phyloP scores from a whole-genome alignment of 1,140 invertebrate species.

The Drosophila busckii region DNA sequence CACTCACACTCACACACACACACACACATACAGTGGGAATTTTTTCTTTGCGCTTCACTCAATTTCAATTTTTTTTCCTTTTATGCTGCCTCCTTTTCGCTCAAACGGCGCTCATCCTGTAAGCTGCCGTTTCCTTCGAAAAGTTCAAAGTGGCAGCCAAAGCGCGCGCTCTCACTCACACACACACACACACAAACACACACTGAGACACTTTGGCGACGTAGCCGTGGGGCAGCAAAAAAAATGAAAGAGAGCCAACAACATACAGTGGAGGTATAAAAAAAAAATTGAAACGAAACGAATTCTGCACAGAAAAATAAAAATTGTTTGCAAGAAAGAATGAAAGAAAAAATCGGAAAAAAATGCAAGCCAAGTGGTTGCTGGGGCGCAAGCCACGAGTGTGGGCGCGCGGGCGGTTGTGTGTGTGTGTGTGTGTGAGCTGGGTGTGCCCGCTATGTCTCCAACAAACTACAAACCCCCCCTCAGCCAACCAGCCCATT shows the following conservation, averaged over 20 bases:
- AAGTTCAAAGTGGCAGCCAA: slow-evolving; percentile 70
- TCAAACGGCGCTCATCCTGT: slow-evolving; percentile 31
- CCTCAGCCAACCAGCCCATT: slow-evolving; percentile 45
- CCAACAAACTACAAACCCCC: slow-evolving; percentile 17
- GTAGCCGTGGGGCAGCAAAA: slow-evolving; percentile 51
- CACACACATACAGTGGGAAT: slow-evolving; percentile 27
- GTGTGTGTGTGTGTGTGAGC: slow-evolving; percentile 13
- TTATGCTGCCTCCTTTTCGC: slow-evolving; percentile 55
- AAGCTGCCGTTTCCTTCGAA: slow-evolving; percentile 56
- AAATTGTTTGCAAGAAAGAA: slow-evolving; percentile 76
- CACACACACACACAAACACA: slow-evolving; percentile 28
- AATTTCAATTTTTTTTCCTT: slow-evolving; percentile 64
- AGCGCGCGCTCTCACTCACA: slow-evolving; percentile 31
- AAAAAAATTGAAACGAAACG: slow-evolving; percentile 41
- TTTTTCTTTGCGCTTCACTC: slow-evolving; percentile 74
- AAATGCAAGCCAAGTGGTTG: slow-evolving; percentile 75
- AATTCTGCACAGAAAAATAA: slow-evolving; percentile 74
- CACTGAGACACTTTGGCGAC: slow-evolving; percentile 55
- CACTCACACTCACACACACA: slow-evolving; percentile 21
- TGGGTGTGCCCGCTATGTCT: slow-evolving; percentile 47
- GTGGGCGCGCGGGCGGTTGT: slow-evolving; percentile 6
- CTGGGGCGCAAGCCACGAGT: slow-evolving; percentile 29
- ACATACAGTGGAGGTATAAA: slow-evolving; percentile 33
- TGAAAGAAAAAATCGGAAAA: slow-evolving; percentile 74
- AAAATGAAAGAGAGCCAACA: slow-evolving; percentile 51